Percentiles rank a stretch among this genome's conserved stretches.
phyloP scores from a whole-genome alignment of 2,888 invertebrate genomes.

The Tinea semifulvella region DNA sequence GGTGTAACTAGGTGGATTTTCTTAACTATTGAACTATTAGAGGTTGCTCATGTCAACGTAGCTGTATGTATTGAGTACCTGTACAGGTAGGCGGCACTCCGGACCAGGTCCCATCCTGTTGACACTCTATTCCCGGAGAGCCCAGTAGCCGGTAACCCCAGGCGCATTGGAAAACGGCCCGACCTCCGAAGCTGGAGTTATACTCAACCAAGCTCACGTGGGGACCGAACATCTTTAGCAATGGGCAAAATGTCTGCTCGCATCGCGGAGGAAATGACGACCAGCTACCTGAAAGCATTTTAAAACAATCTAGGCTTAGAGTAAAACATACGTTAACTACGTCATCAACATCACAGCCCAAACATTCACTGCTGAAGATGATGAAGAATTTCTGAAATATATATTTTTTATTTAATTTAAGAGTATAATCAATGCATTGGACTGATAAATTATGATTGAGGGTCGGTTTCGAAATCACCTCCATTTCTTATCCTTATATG shows the following conservation, averaged over 20 bases:
- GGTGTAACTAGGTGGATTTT: too few species aligned
- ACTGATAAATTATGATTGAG: too few species aligned
- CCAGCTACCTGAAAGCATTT: slow-evolving; percentile 88
- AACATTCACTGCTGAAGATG: too few species aligned
- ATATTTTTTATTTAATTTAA: too few species aligned
- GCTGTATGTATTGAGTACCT: too few species aligned
- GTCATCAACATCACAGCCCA: too few species aligned
- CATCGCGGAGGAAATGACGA: slow-evolving; percentile 78
- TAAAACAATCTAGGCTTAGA: slow-evolving; percentile 14
- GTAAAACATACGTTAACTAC: neutral
- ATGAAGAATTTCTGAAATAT: too few species aligned
- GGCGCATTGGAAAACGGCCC: slow-evolving; percentile 83
- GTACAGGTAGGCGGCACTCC: slow-evolving; percentile 78
- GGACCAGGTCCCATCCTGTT: slow-evolving; percentile 82
- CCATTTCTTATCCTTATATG: too few species aligned
- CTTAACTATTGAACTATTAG: too few species aligned
- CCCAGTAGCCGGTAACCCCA: slow-evolving; percentile 85
- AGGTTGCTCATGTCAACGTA: too few species aligned
- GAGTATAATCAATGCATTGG: too few species aligned
- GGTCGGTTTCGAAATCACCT: too few species aligned
- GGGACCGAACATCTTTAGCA: slow-evolving; percentile 72
- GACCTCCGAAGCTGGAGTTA: slow-evolving; percentile 83
- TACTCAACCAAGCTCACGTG: slow-evolving; percentile 80
- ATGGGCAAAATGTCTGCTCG: slow-evolving; percentile 80
- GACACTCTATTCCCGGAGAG: slow-evolving; percentile 80